phyloP scores from a whole-genome alignment of 2,113 vertebrate genomes.

The Mesoclemmys tuberculata region DNA sequence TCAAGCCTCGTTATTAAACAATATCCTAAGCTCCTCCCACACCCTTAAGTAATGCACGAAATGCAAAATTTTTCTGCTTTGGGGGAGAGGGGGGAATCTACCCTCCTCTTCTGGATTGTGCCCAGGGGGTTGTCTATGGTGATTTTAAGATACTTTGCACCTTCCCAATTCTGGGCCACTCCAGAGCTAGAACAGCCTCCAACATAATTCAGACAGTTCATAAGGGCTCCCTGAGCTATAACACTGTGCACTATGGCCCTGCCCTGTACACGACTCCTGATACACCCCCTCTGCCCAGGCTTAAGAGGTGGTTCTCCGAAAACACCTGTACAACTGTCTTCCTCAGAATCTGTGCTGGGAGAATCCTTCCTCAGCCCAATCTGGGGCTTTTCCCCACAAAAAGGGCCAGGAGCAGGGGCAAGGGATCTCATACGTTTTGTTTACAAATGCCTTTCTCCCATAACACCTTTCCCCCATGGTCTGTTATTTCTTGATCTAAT shows the following conservation, averaged over 20 bases:
- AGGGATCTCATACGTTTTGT: not conserved
- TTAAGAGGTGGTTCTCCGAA: not conserved
- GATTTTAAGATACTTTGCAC: not conserved
- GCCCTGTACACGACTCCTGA: not conserved
- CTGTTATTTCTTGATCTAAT: not conserved
- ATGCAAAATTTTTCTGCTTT: not conserved
- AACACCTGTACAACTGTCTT: not conserved
- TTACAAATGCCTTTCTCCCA: not conserved
- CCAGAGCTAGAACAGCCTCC: not conserved
- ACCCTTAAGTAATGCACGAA: not conserved
- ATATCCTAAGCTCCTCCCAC: fast-evolving
- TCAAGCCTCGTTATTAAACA: fast-evolving
- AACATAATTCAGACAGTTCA: not conserved
- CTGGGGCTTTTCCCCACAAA: not conserved
- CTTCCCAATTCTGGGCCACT: not conserved
- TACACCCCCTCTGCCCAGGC: not conserved
- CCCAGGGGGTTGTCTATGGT: not conserved
- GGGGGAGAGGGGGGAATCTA: not conserved
- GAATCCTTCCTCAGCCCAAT: too few species aligned
- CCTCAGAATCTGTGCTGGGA: not conserved
- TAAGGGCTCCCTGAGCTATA: not conserved
- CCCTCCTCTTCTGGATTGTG: not conserved
- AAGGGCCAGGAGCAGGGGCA: not conserved
- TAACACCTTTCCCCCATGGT: not conserved
- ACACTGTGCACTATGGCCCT: not conserved